These are phyloP conservation scores for Cryptocephalus moraei DNA, from an alignment of 2,888 invertebrate genomes.

Conservation along the genomic window DNA sequence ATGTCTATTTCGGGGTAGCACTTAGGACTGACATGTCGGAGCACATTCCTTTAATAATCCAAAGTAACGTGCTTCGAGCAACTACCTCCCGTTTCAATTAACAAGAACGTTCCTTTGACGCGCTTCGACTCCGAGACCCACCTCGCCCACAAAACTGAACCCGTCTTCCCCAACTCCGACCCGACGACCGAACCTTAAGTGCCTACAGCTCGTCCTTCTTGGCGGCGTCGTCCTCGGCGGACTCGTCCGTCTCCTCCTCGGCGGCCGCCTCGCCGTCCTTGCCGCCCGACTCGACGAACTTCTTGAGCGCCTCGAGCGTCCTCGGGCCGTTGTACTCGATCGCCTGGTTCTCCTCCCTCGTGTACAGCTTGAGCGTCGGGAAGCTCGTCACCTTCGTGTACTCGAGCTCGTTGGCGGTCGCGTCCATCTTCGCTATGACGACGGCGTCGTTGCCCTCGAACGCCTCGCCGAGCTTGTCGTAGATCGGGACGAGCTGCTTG, in stretches of 20 bases:
- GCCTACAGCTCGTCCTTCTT: slow-evolving; percentile 71
- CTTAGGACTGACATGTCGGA: too few species aligned
- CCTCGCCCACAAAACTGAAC: too few species aligned
- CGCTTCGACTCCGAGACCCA: too few species aligned
- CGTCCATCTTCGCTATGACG: slow-evolving; percentile 97
- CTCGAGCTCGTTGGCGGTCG: slow-evolving; percentile 95
- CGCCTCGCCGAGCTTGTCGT: slow-evolving; percentile 78
- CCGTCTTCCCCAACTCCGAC: too few species aligned
- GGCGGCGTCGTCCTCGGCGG: slow-evolving; percentile 63
- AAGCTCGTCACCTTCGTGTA: slow-evolving; percentile 90
- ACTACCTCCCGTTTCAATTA: too few species aligned
- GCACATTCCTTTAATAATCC: too few species aligned
- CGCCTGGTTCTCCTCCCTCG: slow-evolving; percentile 79
- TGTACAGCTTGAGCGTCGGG: slow-evolving; percentile 91
- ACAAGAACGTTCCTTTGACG: too few species aligned
- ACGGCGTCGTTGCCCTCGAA: slow-evolving; percentile 73
- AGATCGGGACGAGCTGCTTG: slow-evolving; percentile 94
- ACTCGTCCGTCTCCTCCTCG: slow-evolving; percentile 50
- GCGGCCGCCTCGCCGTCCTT: slow-evolving; percentile 62
- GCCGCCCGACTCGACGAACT: slow-evolving; percentile 90
- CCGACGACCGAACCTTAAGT: too few species aligned
- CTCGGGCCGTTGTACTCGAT: slow-evolving; percentile 94
- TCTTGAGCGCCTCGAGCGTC: slow-evolving; percentile 83
- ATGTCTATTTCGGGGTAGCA: too few species aligned
- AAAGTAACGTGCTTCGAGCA: too few species aligned